These are phyloP conservation scores for Rattus norvegicus DNA, from an alignment of 2,113 vertebrate genomes.

Conservation along the genomic window GRCr8 NC_086033.1:63768001-63768500, in stretches of 20 bases:
- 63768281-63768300: not conserved
- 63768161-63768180: not conserved
- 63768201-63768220: not conserved
- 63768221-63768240: not conserved
- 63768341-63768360: not conserved
- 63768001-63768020: not conserved
- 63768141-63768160: not conserved
- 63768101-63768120: not conserved
- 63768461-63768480: not conserved
- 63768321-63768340: not conserved
- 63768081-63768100: not conserved
- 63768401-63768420: not conserved
- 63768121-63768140: not conserved
- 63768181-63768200: not conserved
- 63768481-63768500: not conserved
- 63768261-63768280: not conserved
- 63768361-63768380: not conserved
- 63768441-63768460: not conserved
- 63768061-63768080: not conserved
- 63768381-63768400: not conserved
- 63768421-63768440: not conserved
- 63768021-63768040: not conserved
- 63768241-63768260: not conserved
- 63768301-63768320: not conserved
- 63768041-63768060: not conserved